Evolutionary conservation across 2,888 invertebrate genomes (phyloP), one percentile per base, ranked within the genome.

Genomic region (Galeopsomyia nigrocyanea): DNA sequence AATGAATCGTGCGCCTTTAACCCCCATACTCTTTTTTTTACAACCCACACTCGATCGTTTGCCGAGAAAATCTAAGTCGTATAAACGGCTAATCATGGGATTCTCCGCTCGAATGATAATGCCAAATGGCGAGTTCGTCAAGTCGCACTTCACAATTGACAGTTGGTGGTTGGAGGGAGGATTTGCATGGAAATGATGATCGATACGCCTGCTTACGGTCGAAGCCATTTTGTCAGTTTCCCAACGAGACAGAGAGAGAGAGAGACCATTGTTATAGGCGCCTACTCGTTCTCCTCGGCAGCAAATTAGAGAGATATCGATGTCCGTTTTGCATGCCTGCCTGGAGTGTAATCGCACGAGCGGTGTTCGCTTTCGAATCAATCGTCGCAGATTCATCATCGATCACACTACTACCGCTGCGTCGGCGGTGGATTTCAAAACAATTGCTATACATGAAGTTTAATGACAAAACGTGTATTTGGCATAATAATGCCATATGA

Each of bases 1-100:
- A 85, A 85, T 85, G 84, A 84, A 85, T 84, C 83, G 83, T 61
- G 55, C 21, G 55, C 58, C 62, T 53, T 39, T 14, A 6, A 7
- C 17, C 49, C 39, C 5, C 6, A 16, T 51, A n/a, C 50, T n/a
- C 10, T 17, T 53, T 53, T 53, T 64, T 39, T 19, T 31, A 46
- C 46, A 19, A 22, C 17, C 50, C 57, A 17, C 56, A 26, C 31
- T 16, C 58, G 17, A 26, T 31, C n/a, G 19, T 46, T 22, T 46
- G 22, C 60, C 56, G 47, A 14, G 60, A 10, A 55, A 71, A 61
- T 61, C 58, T 1, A 39, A 22, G 14, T 60, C 3, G 46, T 21
- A 47, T 65, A 65, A 65, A 56, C 14, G 47, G 65, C 31, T 56
- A 67, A 65, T 53, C 46, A 65, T 17, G 60, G 7, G 14, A 61